Evolutionary conservation across 2,888 invertebrate species (phyloP), one percentile per base, ranked within the genome.

Genomic region (Drosophila kuntzei): DNA sequence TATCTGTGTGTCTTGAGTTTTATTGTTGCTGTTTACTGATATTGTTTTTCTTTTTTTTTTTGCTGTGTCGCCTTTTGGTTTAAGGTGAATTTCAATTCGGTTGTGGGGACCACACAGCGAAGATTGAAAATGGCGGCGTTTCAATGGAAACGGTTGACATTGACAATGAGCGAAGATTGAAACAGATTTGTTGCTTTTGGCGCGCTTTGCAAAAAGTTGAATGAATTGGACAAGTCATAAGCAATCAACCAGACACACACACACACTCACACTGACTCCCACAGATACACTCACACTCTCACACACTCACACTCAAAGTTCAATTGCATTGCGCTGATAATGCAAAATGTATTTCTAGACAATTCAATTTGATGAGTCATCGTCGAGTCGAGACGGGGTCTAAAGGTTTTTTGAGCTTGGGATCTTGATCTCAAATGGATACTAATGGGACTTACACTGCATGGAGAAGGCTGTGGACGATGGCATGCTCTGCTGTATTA

Each of bases 401-500:
- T 36, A 14, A 36, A 36, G 36, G 18, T 46, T 22, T 46, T 22
- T 16, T 46, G 16, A 46, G 46, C 46, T 46, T 5, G 51, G 5
- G 16, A 11, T 14, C 22, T 22, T 25, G 37, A 49, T 49, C 18
- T 20, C 34, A 22, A 25, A 44, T 8, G 6, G 16, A 25, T 37
- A 25, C 25, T 39, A 4, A 8, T 20, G n/a, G 44, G 44, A 57
- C 92, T 92, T 91, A 92, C 92, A 92, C 90, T 92, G 92, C 91
- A 92, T 90, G 81, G 92, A 91, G 83, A 92, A 92, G 80, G 92
- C 91, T 90, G 92, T 90, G 80, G 92, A 90, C 68, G 92, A 92
- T 90, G 92, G 92, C 92, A 92, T 92, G 85, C 90, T 92, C 87
- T 91, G 90, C 84, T 90, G 90, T 71, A 90, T 91, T 83, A 90